Base-by-base conservation (phyloP, 2,797 vertebrate species). In the Sebastes trivittatus region DNA sequence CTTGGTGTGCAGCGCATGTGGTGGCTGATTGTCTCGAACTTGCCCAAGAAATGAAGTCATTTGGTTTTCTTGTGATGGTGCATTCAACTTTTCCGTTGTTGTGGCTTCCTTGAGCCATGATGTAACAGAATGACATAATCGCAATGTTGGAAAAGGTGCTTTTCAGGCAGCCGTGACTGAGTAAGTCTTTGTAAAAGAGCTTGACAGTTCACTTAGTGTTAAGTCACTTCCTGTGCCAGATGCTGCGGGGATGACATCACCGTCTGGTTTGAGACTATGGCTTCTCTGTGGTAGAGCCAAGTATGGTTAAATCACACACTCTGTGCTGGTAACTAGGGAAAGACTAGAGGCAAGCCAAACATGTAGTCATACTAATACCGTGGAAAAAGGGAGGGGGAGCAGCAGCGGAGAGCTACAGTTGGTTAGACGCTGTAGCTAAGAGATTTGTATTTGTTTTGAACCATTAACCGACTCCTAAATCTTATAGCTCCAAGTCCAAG, bases 221-320 rank as follows among this genome's bases (percentile, higher is more conserved):
- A 92, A 87, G 91, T 93, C 90, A 91, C 90, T 91, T 93, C 88
- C 93, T 93, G 91, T 83, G 79, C 78, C 80, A 92, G 83, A 84
- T 54, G 75, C 82, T 83, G 82, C 1, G 61, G 75, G 76, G 73
- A 89, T 94, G 89, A 95, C 93, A 92, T 95, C 93, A 92, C 64
- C 10, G 92, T 93, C 95, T 95, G 85, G 86, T 91, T 88, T 90
- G 73, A 88, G 87, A 90, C 89, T 89, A 85, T 87, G 69, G 88
- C 87, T 89, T 92, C 92, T 93, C 92, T 94, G 93, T 93, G 91
- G 89, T 83, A 80, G 67, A 86, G 87, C 89, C 91, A 94, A 93
- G 87, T 89, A 93, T 81, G 90, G 89, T 78, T 87, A 91, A 92
- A 92, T 93, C 89, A 92, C 89, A 91, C 87, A 86, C 75, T 83